Conservation (phyloP, 1,140 invertebrate species). For the Drosophila sechellia region DNA sequence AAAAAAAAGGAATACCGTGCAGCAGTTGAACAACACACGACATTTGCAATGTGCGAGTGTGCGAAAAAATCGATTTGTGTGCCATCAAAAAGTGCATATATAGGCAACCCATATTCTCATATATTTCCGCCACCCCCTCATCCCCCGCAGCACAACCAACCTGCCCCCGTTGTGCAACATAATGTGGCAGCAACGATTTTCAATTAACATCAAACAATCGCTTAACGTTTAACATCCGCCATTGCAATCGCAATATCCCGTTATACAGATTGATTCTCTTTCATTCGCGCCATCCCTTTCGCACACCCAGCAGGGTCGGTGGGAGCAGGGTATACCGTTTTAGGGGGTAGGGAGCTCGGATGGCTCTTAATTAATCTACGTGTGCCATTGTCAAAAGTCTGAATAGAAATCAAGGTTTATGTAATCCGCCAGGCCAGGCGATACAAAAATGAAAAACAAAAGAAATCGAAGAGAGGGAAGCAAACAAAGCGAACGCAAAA, state of each 20-base stretch:
- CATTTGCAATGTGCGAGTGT: conserved; percentile 40
- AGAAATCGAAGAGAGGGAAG: neutral
- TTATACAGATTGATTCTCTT: conserved; percentile 53
- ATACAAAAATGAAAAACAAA: conserved; percentile 5
- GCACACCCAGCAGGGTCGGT: neutral
- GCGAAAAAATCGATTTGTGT: conserved; percentile 79
- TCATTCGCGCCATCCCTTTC: conserved; percentile 20
- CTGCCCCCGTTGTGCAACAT: conserved; percentile 65
- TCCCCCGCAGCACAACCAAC: neutral
- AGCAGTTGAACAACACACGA: conserved; percentile 35
- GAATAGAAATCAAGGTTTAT: conserved; percentile 51
- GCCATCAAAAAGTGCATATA: conserved; percentile 78
- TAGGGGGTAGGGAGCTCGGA: neutral
- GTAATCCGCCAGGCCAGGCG: conserved; percentile 34
- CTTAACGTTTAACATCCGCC: conserved; percentile 56
- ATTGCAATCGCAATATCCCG: conserved; percentile 45
- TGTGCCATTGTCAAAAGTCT: conserved; percentile 42
- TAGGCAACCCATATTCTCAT: conserved; percentile 17
- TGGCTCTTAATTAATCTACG: conserved; percentile 50
- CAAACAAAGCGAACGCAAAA: neutral
- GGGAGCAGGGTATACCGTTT: neutral
- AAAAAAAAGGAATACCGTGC: conserved; percentile 16
- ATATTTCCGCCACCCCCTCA: neutral
- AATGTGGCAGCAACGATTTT: conserved; percentile 68
- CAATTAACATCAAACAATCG: conserved; percentile 63